Evolutionary conservation across 2,113 vertebrate species (phyloP).

Genomic region (Ardeotis arabs): DNA sequence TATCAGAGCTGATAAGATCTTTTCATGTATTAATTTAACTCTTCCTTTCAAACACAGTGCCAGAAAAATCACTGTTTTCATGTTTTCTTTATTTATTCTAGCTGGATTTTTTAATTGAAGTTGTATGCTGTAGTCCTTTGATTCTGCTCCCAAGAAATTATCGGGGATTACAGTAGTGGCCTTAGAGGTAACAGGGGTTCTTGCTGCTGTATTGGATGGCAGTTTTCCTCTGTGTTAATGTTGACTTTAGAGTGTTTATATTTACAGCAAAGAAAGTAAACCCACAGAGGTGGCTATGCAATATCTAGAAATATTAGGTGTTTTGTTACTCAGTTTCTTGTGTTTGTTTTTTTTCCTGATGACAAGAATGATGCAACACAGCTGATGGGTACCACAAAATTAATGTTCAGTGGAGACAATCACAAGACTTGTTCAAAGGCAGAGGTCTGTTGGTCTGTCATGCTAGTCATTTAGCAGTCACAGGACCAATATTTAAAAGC

Average conservation of each 20-base stretch:
- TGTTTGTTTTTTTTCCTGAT: neutral
- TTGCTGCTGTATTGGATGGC: neutral
- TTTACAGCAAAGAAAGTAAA: neutral
- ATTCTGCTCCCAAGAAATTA: conserved; percentile 56
- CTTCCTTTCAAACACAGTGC: conserved; percentile 40
- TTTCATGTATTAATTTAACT: conserved; percentile 69
- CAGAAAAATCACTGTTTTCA: conserved; percentile 49
- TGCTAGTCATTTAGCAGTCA: neutral
- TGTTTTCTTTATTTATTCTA: conserved; percentile 55
- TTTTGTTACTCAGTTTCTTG: neutral
- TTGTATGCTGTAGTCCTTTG: conserved; percentile 19
- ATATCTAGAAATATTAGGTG: neutral
- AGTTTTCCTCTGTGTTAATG: neutral
- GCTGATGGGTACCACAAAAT: neutral
- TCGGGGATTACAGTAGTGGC: neutral
- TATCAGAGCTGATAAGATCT: conserved; percentile 55
- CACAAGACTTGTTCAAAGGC: neutral
- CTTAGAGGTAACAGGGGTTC: neutral
- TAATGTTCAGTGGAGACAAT: neutral
- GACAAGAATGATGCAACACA: neutral
- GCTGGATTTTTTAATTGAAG: neutral
- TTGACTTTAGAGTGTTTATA: neutral
- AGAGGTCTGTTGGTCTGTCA: neutral
- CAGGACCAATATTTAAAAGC: neutral
- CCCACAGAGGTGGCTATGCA: neutral